Conservation (phyloP, 1,140 invertebrate species). For the Anoplolepis gracilipes region DNA sequence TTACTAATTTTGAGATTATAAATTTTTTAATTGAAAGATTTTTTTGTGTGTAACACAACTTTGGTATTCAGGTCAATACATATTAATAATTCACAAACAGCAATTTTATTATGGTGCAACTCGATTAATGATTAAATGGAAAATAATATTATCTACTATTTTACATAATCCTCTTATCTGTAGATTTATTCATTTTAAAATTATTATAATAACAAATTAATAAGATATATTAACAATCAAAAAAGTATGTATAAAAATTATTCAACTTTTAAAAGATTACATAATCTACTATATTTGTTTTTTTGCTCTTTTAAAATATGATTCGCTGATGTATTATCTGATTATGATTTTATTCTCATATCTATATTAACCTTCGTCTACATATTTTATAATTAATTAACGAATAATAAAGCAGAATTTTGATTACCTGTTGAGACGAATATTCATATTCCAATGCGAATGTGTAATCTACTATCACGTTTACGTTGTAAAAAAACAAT, state of each 20-base stretch:
- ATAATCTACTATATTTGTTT: neutral
- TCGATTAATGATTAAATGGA: slow-evolving; percentile 13
- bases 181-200: neutral
- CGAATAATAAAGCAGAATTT: neutral
- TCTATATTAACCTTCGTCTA: neutral
- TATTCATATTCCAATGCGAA: neutral
- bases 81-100: neutral
- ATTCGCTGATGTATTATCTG: neutral
- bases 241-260: neutral
- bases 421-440: neutral
- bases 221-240: neutral
- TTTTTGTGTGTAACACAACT: neutral
- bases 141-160: slow-evolving; percentile 8
- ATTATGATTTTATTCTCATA: neutral
- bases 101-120: neutral
- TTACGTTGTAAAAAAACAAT: slow-evolving; percentile 25
- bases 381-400: neutral
- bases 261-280: neutral
- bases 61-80: neutral
- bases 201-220: neutral
- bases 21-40: slow-evolving; percentile 1
- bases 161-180: neutral
- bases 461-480: neutral
- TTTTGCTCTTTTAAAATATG: neutral
- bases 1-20: neutral